phyloP scores from a whole-genome alignment of 2,113 vertebrate species.

The Sminthopsis crassicaudata region DNA sequence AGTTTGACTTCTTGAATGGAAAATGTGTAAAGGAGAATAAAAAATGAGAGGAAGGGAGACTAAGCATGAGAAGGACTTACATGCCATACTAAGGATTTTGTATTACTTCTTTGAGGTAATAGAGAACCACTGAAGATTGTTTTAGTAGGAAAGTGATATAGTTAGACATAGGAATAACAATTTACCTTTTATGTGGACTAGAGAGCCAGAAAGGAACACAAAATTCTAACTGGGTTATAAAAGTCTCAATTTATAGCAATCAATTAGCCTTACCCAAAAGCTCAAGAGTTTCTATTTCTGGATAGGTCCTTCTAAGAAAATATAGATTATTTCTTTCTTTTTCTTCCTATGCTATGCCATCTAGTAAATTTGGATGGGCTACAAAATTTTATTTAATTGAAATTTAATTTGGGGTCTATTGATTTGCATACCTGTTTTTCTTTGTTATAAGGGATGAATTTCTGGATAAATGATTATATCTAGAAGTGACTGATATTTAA shows the following conservation, averaged over 20 bases:
- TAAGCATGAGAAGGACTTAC: neutral
- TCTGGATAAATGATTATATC: neutral
- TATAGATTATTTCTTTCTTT: slow-evolving; percentile 60
- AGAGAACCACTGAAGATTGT: too few relatives aligned
- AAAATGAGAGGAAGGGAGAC: neutral
- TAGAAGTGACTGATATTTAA: neutral
- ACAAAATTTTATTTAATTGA: slow-evolving; percentile 63
- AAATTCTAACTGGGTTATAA: slow-evolving; percentile 13
- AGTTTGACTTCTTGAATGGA: neutral
- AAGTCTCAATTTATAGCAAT: neutral
- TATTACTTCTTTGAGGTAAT: neutral
- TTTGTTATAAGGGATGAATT: neutral
- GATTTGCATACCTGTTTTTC: neutral
- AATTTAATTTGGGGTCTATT: slow-evolving; percentile 49
- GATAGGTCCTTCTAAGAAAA: slow-evolving; percentile 52
- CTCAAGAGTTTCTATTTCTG: slow-evolving; percentile 13
- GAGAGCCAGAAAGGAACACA: neutral
- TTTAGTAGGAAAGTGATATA: too few relatives aligned
- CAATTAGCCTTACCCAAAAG: neutral
- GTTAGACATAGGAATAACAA: neutral
- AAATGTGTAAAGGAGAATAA: neutral
- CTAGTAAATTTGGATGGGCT: slow-evolving; percentile 55
- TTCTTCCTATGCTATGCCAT: slow-evolving; percentile 54
- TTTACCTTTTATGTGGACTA: neutral
- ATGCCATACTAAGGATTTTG: neutral